Evolutionary conservation across 2,888 invertebrate genomes (phyloP), one percentile per base, ranked within the genome.

Genomic region (Drosophila mayaguana): DNA sequence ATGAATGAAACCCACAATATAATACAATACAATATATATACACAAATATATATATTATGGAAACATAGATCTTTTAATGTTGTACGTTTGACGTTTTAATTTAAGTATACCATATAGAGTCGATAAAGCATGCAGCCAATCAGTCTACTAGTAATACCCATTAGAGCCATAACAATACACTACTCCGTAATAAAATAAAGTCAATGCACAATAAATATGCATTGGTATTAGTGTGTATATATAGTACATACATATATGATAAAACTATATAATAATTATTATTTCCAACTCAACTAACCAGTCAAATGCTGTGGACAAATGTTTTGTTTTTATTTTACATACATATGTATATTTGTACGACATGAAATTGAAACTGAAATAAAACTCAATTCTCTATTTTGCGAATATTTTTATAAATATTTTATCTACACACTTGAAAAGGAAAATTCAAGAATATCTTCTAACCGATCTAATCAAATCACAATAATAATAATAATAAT

Each of bases 21-120:
- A 63, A 48, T 8, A 54, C 25, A 28, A 28, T 28, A 75, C 63
- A 53, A 57, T 34, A 43, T 22, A 28, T 54, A 61, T 50, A 43
- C 40, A 63, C 40, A 73, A 9, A 60, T 70, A 67, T 36, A 43
- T 43, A 57, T 36, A 63, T 42, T 53, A 57, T 36, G 45, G 69
- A 72, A 59, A 61, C 45, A 63, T 64, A 70, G 54, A 67, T 63
- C 56, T 67, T 80, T 84, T 57, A 62, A 85, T 83, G 81, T 83
- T 86, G 83, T 86, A 81, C 76, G 81, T 83, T 78, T 85, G 85
- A 78, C 83, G 79, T 86, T 73, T 68, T 79, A 81, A 73, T 51
- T 51, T 36, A 61, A 64, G 51, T 43, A 28, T 28, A 61, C 16
- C 25, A 74, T 64, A 66, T 75, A 81, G 36, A 51, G 69, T 60